phyloP scores from a whole-genome alignment of 2,113 vertebrate species.

The Chunga burmeisteri region DNA sequence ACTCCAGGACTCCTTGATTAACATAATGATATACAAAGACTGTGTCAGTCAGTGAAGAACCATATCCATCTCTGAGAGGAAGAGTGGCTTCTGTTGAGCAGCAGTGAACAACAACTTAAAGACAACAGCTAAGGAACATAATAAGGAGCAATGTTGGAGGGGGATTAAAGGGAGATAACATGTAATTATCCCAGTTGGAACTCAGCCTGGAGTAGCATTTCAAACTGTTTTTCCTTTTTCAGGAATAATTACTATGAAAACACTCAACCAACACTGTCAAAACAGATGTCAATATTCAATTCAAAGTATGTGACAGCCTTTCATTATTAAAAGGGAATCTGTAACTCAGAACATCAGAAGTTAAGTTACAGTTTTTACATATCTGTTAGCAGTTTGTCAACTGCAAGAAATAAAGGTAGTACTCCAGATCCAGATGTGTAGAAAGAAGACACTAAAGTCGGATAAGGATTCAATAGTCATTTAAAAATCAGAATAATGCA shows the following conservation, averaged over 20 bases:
- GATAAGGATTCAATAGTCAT: neutral
- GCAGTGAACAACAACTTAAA: neutral
- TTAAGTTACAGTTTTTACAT: neutral
- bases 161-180: neutral
- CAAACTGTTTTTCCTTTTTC: slow-evolving; percentile 1
- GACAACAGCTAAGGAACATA: neutral
- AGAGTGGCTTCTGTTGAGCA: neutral
- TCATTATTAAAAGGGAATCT: neutral
- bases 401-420: neutral
- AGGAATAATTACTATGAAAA: slow-evolving; percentile 14
- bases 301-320: neutral
- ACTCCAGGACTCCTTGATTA: neutral
- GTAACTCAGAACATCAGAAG: neutral
- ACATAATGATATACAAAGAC: neutral
- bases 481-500: neutral
- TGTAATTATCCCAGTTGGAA: neutral
- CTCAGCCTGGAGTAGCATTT: neutral
- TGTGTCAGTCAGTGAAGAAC: neutral
- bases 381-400: neutral
- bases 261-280: neutral
- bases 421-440: neutral
- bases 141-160: neutral
- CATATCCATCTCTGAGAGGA: neutral
- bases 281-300: slow-evolving; percentile 17
- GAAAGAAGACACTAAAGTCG: neutral